Evolutionary conservation across 1,140 invertebrate species (phyloP), one percentile per base, ranked within the genome.

Genomic region (Metopolophium dirhodum): DNA sequence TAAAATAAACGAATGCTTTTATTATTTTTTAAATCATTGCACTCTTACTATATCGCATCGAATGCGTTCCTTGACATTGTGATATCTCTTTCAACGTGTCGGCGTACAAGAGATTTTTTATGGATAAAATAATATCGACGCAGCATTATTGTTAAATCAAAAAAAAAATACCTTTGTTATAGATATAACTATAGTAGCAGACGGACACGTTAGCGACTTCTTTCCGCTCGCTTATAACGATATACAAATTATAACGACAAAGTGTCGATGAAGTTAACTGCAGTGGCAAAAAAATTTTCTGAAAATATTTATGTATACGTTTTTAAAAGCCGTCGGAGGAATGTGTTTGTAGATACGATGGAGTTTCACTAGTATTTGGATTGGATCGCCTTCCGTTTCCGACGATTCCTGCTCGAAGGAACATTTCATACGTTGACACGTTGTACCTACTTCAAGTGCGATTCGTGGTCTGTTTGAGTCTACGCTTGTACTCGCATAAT

Each of bases 1-100:
- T 37, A 83, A 37, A 83, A 82, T 82, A 83, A 83, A 83, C 77
- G 77, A 83, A 37, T 68, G 61, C 61, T n/a, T 83, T 83, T 37
- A 83, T 83, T 83, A 83, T 83, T 83, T 83, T 83, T 83, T 82
- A 37, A 82, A 82, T 37, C n/a, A 22, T 18, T 82, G 18, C n/a
- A 7, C n/a, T 35, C 14, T 11, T 51, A 18, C 51, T 7, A 22
- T 37, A 37, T 37, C 22, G 18, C 20, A 82, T 37, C 0, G 7
- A 22, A 83, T 37, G 23, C 18, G 35, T 35, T 82, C 18, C 26
- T 9, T 14, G 30, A n/a, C n/a, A 2, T 14, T 9, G 11, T 14
- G 49, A 51, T 11, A 54, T 54, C 18, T n/a, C 30, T n/a, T 20
- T 51, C 51, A 6, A 68, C 61, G 9, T 68, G 30, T 68, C 11